Conservation (phyloP, 2,888 invertebrate genomes). For the Coenonympha glycerion region DNA sequence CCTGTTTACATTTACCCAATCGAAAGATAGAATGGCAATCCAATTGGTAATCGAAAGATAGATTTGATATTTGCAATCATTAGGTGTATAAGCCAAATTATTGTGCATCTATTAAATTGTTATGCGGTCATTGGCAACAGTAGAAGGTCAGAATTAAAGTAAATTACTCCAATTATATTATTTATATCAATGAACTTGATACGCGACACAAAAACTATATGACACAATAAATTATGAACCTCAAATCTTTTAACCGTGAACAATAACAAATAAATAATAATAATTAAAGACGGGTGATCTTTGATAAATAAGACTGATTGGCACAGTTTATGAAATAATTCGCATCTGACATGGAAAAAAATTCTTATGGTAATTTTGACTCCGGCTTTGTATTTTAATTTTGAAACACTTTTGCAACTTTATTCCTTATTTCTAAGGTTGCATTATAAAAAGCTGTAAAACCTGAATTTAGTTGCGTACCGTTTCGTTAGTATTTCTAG, state of each 20-base stretch:
- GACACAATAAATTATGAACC: constrained; percentile 35
- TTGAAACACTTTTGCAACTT: not conserved
- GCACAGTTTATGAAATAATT: constrained; percentile 6
- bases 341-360: constrained; percentile 3
- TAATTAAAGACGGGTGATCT: not conserved
- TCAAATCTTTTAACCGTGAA: constrained; percentile 18
- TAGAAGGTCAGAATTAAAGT: constrained; percentile 44
- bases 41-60: too few species aligned
- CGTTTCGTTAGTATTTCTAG: not conserved
- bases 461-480: not conserved
- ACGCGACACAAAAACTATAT: constrained; percentile 52
- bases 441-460: not conserved
- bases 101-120: constrained; percentile 14
- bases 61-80: too few species aligned
- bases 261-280: too few species aligned
- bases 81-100: too few species aligned
- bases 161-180: constrained; percentile 39
- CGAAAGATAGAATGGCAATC: too few species aligned
- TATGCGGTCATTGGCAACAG: constrained; percentile 41
- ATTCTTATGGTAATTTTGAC: not conserved
- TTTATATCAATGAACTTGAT: constrained; percentile 66
- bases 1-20: too few species aligned
- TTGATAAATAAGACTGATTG: not conserved
- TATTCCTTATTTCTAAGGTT: too few species aligned
- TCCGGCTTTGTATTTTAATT: not conserved